Base-by-base conservation (phyloP, 2,113 vertebrate species). In the Tylochromis polylepis region DNA sequence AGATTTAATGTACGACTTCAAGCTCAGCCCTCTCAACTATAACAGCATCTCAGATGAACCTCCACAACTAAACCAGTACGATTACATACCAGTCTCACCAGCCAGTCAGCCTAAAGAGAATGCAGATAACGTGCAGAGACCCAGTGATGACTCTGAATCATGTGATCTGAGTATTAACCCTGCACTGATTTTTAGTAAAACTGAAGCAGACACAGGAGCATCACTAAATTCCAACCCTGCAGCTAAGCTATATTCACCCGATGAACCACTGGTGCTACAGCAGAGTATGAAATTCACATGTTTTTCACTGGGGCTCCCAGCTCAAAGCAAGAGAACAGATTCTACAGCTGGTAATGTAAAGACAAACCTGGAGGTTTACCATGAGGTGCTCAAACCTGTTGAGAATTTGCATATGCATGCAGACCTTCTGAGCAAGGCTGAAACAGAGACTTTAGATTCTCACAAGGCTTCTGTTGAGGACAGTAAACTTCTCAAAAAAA, bases 11-110 rank as follows among this genome's bases (percentile, higher is more conserved):
- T 95, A 95, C 80, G 93, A 94, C 83, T 95, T 96, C 62, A 96
- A 95, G 93, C 94, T 96, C 84, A 96, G 95, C 65, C 95, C 95
- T 49, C 89, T 96, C 34, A 96, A 94, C 94, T 96, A 95, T 81
- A 94, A 85, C 91, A 92, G 92, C 85, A 85, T 93, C 55, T 89
- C 95, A 80, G 93, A 94, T 34, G 94, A 96, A 58, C 91, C 94
- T 59, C 91, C 93, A 41, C 89, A 93, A 51, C 94, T 95, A 53
- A 95, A 89, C 83, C 93, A 94, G 31, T 95, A 92, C 22, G 87
- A 93, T 86, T 94, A 94, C 86, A 94, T 94, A 84, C 90, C 96
- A 62, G 91, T 95, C 84, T 92, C 92, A 72, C 93, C 94, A 85
- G 92, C 87, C 22, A 83, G 91, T 58, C 93, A 86, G 75, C 79